A percentile compares a stretch with the other conserved stretches of the same genome.
These are phyloP conservation scores for Dendroctonus ponderosae DNA, from an alignment of 1,140 invertebrate species.

Conservation along the genomic window DNA sequence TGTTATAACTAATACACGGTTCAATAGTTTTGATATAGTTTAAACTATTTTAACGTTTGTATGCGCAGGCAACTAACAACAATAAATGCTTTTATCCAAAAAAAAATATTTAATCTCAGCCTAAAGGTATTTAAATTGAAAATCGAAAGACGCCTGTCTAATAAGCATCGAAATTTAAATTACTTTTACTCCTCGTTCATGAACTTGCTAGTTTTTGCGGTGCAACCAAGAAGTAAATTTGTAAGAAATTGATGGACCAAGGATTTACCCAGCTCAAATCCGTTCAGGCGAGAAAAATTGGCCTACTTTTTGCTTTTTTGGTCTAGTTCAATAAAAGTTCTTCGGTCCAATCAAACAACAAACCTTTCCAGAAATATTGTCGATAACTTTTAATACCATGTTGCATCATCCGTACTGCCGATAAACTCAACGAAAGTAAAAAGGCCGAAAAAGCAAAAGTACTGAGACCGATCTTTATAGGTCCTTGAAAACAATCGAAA, in stretches of 20 bases:
- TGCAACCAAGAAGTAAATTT: no score
- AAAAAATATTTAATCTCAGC: conserved; percentile 19
- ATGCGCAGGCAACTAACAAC: conserved; percentile 4
- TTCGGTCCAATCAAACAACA: no score
- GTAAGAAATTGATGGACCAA: no score
- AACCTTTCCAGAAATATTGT: no score
- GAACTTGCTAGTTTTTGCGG: neutral
- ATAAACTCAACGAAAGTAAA: no score
- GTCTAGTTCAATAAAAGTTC: no score
- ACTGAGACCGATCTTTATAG: neutral
- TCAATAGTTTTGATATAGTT: conserved; percentile 7
- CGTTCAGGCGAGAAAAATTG: no score
- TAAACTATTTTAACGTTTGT: conserved; percentile 1
- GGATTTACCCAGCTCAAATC: no score
- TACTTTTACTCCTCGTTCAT: conserved; percentile 17
- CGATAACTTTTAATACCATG: no score
- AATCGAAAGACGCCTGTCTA: conserved; percentile 20
- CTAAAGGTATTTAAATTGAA: conserved; percentile 23
- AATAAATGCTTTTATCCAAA: conserved; percentile 2
- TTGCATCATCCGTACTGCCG: no score
- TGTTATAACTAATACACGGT: conserved; percentile 13
- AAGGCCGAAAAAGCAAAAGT: no score
- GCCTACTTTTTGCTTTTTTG: no score
- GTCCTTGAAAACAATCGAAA: conserved; percentile 28
- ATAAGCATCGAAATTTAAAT: conserved; percentile 3